Base-by-base conservation (phyloP, 2,797 vertebrate genomes). In the Tachyglossus aculeatus region DNA sequence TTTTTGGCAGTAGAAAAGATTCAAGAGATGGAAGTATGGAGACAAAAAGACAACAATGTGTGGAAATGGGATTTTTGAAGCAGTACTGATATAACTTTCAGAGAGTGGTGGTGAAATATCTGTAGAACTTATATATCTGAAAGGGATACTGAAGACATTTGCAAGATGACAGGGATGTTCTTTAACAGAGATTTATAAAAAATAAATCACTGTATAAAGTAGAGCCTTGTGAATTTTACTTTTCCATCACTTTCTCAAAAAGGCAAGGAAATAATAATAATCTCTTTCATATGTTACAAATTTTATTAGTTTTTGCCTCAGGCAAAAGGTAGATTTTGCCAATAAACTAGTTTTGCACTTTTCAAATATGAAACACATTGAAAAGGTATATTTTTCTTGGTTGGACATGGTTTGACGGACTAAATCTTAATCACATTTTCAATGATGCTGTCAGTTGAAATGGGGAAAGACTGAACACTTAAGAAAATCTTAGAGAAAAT, bases 241-340 rank as follows among this genome's bases (percentile, higher is more conserved):
- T 78, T 81, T 38, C 61, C 66, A 64, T 71, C 52, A 43, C 14
- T 63, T 79, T 73, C 73, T 31, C 8, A 76, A 71, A 77, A 74
- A 73, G 50, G 62, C n/a, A 82, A 84, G 84, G 9, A 77, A 74
- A 67, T 77, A 84, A 79, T 83, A 85, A 70, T 79, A 79, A 75
- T 82, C 52, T 78, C 58, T 86, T 85, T 78, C 82, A 75, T 57
- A 77, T 52, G 69, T 70, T 39, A 59, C 59, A 79, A n/a, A 82
- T 74, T 82, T 81, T 40, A 79, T 54, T 72, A 33, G 60, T 57
- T 79, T 77, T 67, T 77, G 79, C 72, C 67, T 62, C 22, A 68
- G 44, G 78, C 69, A 66, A 79, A 76, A 45, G 48, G 39, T 13
- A 70, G 33, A 54, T 52, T 68, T 80, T 83, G 54, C 61, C 78